These are phyloP conservation scores for Lomographa bimaculata DNA, from an alignment of 2,888 invertebrate genomes.

Conservation along the genomic window DNA sequence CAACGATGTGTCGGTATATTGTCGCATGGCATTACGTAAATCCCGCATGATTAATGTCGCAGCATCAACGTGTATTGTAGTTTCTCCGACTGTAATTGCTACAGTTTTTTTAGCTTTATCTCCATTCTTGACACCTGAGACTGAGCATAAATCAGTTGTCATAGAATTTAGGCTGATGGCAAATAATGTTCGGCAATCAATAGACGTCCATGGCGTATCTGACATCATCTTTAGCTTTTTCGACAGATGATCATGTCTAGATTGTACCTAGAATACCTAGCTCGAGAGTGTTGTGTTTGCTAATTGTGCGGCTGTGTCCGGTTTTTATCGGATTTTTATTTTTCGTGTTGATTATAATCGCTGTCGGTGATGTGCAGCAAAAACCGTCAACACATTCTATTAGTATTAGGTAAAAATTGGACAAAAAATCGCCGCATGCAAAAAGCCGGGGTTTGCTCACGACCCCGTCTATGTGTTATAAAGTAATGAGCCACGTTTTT, in stretches of 20 bases:
- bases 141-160: slow-evolving; percentile 76
- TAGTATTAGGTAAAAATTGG: slow-evolving; percentile 57
- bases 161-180: slow-evolving; percentile 62
- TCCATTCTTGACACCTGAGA: slow-evolving; percentile 72
- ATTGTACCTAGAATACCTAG: slow-evolving; percentile 46
- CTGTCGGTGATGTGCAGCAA: slow-evolving; percentile 48
- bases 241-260: slow-evolving; percentile 47
- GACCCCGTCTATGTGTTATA: slow-evolving; percentile 64
- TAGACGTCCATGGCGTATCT: slow-evolving; percentile 60
- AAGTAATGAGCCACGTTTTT: slow-evolving; percentile 78
- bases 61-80: slow-evolving; percentile 59
- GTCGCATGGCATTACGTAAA: slow-evolving; percentile 56
- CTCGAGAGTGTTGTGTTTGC: slow-evolving; percentile 41
- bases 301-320: slow-evolving; percentile 35
- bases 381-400: slow-evolving; percentile 63
- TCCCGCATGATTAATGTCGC: slow-evolving; percentile 66
- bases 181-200: slow-evolving; percentile 65
- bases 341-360: slow-evolving; percentile 53
- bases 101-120: slow-evolving; percentile 62
- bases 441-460: slow-evolving; percentile 67
- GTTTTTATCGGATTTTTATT: slow-evolving; percentile 52
- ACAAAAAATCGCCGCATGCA: slow-evolving; percentile 63
- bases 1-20: slow-evolving; percentile 45
- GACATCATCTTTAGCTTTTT: slow-evolving; percentile 57
- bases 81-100: slow-evolving; percentile 64